Base-by-base conservation (phyloP, 2,113 vertebrate species). In the Sapajus apella region DNA sequence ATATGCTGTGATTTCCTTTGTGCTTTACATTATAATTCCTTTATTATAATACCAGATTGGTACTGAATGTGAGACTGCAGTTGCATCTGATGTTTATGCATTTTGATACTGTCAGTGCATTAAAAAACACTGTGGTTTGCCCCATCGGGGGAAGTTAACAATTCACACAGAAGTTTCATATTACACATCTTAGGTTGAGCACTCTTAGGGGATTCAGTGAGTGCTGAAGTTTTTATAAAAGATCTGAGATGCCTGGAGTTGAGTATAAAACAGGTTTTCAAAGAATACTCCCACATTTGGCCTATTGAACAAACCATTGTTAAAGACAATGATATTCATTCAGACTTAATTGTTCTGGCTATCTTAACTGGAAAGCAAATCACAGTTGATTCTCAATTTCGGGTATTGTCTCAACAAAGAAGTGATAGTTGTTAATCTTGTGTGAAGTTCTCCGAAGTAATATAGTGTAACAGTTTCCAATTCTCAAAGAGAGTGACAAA, bases 151-250 rank as follows among this genome's bases (percentile, higher is more conserved):
- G 25, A 97, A 82, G n/a, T 91, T 95, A 96, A 93, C 68, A n/a
- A 96, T 52, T 96, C 56, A 79, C 37, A 79, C 43, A 87, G 2
- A 70, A 96, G 91, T 96, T 97, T 95, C 80, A 55, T 45, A 91
- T 95, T 97, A 97, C 43, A 86, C 35, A 91, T 90, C 83, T 93
- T 87, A 75, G 40, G 37, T n/a, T 96, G 43, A 92, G 61, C 20
- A 82, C 40, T 64, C 77, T 95, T 87, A 90, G 23, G 52, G 91
- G 52, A 98, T 23, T 91, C 77, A 50, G 84, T 47, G 45, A 92
- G 14, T 12, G 32, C n/a, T 94, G 8, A 55, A 85, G 35, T 75
- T 95, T 96, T 96, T 85, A 61, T 68, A 52, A 82, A 95, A 96
- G 87, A 58, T 81, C 58, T 76, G n/a, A 96, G 70, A 32, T 90